These are phyloP conservation scores for Sarcoramphus papa DNA, from an alignment of 2,797 vertebrate species.

Conservation along the genomic window DNA sequence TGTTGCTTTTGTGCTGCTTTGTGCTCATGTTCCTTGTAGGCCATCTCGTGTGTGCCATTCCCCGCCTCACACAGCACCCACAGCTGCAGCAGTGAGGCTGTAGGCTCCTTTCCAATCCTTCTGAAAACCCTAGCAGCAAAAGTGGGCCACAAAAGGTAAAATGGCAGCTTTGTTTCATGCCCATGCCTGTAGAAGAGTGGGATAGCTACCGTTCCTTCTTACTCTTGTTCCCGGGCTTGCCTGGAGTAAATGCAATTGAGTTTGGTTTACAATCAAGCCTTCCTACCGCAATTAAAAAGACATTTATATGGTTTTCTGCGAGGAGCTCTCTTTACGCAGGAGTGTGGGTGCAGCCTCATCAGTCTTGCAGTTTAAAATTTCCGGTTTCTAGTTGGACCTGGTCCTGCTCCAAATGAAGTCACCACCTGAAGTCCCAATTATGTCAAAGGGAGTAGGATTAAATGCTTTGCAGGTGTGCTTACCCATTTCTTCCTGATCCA, in stretches of 20 bases:
- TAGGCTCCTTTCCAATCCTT: neutral
- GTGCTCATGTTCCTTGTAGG: neutral
- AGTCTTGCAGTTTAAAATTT: neutral
- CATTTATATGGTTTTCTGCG: neutral
- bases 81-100: neutral
- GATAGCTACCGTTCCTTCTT: neutral
- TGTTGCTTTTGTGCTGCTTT: neutral
- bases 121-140: neutral
- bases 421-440: neutral
- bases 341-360: neutral
- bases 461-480: neutral
- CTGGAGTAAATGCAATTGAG: neutral
- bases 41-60: neutral
- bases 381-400: neutral
- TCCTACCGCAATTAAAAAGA: neutral
- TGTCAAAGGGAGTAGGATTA: neutral
- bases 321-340: neutral
- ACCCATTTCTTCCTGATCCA: neutral
- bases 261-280: neutral
- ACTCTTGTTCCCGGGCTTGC: neutral
- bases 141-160: neutral
- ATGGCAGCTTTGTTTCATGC: neutral
- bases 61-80: fast-evolving
- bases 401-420: neutral
- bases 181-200: neutral